Evolutionary conservation across 2,888 invertebrate species (phyloP), one percentile per base, ranked within the genome.

Genomic region (Drosophila cracens): DNA sequence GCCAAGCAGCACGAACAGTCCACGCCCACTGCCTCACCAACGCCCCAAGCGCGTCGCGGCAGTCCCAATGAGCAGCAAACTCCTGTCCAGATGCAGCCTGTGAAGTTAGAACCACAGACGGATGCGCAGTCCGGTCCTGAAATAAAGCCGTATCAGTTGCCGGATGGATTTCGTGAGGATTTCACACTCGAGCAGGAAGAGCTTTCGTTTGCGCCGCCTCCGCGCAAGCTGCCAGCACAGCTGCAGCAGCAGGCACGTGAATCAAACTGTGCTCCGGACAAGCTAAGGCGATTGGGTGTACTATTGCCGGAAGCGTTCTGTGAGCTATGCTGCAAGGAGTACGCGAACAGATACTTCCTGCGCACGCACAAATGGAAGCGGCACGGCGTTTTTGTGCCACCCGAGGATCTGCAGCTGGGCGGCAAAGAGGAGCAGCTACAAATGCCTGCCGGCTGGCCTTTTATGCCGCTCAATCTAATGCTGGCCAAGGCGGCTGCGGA

Each of bases 301-400:
- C 95, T 96, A 86, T 96, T 97, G 92, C 96, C 96, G 2, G 97
- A 98, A 90, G 97, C 97, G n/a, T 98, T 97, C 92, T 98, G 98
- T 93, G 97, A 98, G 93, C 95, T 98, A 70, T 98, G 98, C 92
- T 97, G 97, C 93, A 97, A 98, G 92, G 98, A 98, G 92, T 98
- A 98, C 92, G 97, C 97, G 92, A 98, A 98, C 92, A 98, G 98
- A 93, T 98, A 98, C 92, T 98, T 98, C 91, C 94, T 99, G 51
- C 95, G 97, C 62, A 97, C 97, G 56, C 99, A 99, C 93, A 97
- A 98, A 91, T 96, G 97, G 94, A 97, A 98, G 92, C 95, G 97
- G n/a, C 99, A 99, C 93, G 98, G 98, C 0, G 96, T 98, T 40
- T 95, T 94, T 75, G 93, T 95, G 63, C 94, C 95, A 2, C 93